phyloP scores from a whole-genome alignment of 2,113 vertebrate species.

The Rynchops niger region DNA sequence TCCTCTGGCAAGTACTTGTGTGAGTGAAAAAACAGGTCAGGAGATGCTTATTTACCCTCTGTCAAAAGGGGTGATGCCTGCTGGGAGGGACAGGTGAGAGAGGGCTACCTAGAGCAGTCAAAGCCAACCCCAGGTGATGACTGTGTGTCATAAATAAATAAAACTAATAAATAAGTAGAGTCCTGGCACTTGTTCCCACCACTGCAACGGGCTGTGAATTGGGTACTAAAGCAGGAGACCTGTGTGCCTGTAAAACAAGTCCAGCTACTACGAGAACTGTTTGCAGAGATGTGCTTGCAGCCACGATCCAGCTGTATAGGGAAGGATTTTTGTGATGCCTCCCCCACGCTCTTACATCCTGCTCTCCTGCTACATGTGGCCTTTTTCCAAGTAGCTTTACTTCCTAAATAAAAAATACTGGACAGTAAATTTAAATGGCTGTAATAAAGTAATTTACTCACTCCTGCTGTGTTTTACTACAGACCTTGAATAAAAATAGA shows the following conservation, averaged over 20 bases:
- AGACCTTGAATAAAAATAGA: background rate
- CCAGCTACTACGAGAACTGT: background rate
- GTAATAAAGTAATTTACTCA: background rate
- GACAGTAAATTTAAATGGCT: background rate
- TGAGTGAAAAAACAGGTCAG: background rate
- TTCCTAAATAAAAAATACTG: background rate
- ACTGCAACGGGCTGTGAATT: background rate
- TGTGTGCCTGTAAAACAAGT: background rate
- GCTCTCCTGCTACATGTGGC: background rate
- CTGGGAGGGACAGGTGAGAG: background rate
- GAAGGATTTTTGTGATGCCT: background rate
- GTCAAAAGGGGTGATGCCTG: background rate
- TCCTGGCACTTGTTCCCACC: background rate
- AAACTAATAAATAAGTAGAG: background rate
- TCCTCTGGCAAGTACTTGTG: background rate
- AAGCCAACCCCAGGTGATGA: background rate
- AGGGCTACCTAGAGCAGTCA: background rate
- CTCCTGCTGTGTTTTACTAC: background rate
- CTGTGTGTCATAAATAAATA: background rate
- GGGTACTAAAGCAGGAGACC: background rate
- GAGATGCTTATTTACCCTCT: background rate
- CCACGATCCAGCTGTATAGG: rapidly evolving
- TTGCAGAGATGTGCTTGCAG: background rate
- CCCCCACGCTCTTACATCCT: background rate
- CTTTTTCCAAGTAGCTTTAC: background rate